These are phyloP conservation scores for Falco concolor DNA, from an alignment of 2,797 vertebrate species.

Conservation along the genomic window DNA sequence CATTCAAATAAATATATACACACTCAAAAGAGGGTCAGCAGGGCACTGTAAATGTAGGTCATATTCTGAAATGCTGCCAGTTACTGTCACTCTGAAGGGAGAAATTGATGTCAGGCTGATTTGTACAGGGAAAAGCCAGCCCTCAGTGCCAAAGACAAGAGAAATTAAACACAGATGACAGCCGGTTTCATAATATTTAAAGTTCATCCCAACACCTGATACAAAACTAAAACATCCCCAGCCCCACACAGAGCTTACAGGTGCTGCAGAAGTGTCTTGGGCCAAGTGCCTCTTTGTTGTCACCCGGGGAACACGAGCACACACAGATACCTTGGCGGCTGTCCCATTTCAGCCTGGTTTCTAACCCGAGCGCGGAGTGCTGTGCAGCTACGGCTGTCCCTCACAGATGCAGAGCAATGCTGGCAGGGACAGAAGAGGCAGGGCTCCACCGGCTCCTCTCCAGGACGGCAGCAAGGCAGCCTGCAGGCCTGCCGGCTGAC, in stretches of 20 bases:
- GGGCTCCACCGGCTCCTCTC: not conserved
- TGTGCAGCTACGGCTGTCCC: fast-evolving
- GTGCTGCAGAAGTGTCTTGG: not conserved
- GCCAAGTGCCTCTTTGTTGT: not conserved
- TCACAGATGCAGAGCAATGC: not conserved
- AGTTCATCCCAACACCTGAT: not conserved
- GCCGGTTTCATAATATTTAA: not conserved
- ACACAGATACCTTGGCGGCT: not conserved
- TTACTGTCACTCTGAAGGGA: not conserved
- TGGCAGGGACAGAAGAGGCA: not conserved
- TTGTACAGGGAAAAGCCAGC: not conserved
- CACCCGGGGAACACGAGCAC: fast-evolving
- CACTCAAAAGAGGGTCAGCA: not conserved
- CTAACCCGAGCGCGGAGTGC: fast-evolving
- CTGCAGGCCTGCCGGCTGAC: not conserved
- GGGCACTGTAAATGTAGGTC: not conserved
- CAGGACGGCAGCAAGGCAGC: not conserved
- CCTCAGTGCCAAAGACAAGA: not conserved
- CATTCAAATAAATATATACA: conserved; percentile 33
- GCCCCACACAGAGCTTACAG: not conserved
- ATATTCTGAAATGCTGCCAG: not conserved
- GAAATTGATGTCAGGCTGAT: not conserved
- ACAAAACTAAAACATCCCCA: not conserved
- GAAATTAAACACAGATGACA: not conserved
- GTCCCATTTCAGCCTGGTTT: not conserved